Percentiles rank a stretch among this genome's conserved stretches.
Evolutionary conservation across 2,888 invertebrate species (phyloP).

Genomic region (Mesochorus sp.): DNA sequence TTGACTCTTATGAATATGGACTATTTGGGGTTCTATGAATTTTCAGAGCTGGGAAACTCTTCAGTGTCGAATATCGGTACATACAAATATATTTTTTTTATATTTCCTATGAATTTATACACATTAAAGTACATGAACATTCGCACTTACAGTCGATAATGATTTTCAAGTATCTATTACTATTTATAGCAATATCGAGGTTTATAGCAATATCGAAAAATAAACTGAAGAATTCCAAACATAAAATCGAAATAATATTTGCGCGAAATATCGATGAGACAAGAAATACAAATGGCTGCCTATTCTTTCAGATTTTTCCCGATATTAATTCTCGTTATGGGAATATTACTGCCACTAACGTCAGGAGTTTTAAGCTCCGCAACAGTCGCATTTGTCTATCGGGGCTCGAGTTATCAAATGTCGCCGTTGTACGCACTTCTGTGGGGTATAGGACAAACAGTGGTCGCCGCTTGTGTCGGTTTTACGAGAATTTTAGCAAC

Average conservation of each 20-base stretch:
- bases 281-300: too few species aligned
- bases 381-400: slow-evolving; percentile 96
- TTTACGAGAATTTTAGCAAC: slow-evolving; percentile 97
- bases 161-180: too few species aligned
- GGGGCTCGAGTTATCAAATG: slow-evolving; percentile 94
- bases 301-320: slow-evolving; percentile 91
- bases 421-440: slow-evolving; percentile 95
- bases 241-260: background rate
- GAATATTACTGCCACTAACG: slow-evolving; percentile 93
- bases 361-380: slow-evolving; percentile 95
- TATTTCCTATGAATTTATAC: too few species aligned
- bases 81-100: too few species aligned
- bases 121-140: too few species aligned
- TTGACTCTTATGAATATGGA: too few species aligned
- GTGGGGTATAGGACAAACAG: slow-evolving; percentile 97
- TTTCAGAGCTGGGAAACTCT: too few species aligned
- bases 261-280: background rate
- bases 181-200: too few species aligned
- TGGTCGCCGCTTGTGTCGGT: slow-evolving; percentile 93
- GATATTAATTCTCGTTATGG: slow-evolving; percentile 93
- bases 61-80: too few species aligned
- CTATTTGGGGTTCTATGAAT: too few species aligned
- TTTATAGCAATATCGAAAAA: too few species aligned
- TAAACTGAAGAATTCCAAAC: background rate
- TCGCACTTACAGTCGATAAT: too few species aligned